Evolutionary conservation across 1,140 invertebrate genomes (phyloP).

Genomic region (Pogonognathellus flavescens): DNA sequence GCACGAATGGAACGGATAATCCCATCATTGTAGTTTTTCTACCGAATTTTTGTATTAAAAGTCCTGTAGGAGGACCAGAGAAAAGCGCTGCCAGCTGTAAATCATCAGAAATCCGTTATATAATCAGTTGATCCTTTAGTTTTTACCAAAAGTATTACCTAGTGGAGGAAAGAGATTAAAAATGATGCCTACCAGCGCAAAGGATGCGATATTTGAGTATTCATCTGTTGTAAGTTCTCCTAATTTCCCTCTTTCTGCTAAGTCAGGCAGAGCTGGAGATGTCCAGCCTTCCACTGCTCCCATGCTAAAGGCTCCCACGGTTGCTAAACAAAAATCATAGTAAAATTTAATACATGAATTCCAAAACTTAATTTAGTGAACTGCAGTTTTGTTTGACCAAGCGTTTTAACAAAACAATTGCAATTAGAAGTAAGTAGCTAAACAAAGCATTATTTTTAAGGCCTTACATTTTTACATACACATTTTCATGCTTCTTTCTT

Average conservation of each 20-base stretch:
- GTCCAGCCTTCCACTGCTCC: slow-evolving; percentile 75
- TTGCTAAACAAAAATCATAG: slow-evolving; percentile 71
- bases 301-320: slow-evolving; percentile 73
- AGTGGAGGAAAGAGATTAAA: too few species aligned
- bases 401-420: too few species aligned
- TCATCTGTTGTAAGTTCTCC: slow-evolving; percentile 40
- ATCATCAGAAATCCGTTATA: slow-evolving; percentile 66
- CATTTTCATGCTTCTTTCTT: too few species aligned
- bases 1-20: slow-evolving; percentile 74
- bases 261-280: slow-evolving; percentile 73
- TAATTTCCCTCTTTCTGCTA: slow-evolving; percentile 48
- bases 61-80: slow-evolving; percentile 73
- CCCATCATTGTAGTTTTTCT: slow-evolving; percentile 76
- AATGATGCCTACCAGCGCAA: slow-evolving; percentile 45
- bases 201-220: slow-evolving; percentile 55
- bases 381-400: too few species aligned
- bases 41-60: slow-evolving; percentile 77
- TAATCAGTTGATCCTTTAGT: too few species aligned
- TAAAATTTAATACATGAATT: too few species aligned
- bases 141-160: too few species aligned
- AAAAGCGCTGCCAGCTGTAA: slow-evolving; percentile 74
- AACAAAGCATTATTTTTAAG: too few species aligned
- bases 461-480: too few species aligned
- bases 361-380: too few species aligned
- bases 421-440: too few species aligned